Conservation (phyloP, 2,113 vertebrate genomes). For the Pyxicephalus adspersus region DNA sequence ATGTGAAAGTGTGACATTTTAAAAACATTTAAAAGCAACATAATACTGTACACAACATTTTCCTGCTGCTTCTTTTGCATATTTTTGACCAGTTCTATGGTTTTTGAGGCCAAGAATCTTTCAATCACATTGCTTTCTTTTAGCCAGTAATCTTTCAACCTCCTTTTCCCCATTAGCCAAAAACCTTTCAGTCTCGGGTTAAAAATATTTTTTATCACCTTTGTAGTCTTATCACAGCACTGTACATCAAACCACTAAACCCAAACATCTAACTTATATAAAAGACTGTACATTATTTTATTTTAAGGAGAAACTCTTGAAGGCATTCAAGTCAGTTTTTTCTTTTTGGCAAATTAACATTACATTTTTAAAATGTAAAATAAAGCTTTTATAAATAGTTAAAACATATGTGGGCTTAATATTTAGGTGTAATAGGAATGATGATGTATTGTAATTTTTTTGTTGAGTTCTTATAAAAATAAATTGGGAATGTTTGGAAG, state of each 20-base stretch:
- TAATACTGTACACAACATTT: constrained; percentile 10
- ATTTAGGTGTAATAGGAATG: too few species aligned
- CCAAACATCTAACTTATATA: not conserved
- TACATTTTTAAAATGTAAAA: not conserved
- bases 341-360: not conserved
- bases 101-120: constrained; percentile 18
- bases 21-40: not conserved
- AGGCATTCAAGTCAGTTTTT: not conserved
- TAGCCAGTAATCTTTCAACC: constrained; percentile 42
- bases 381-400: not conserved
- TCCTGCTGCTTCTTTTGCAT: constrained; percentile 27
- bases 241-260: not conserved
- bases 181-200: not conserved
- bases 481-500: too few species aligned
- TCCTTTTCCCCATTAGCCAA: constrained; percentile 15
- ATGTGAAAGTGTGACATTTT: not conserved
- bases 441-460: too few species aligned
- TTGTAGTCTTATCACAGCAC: not conserved
- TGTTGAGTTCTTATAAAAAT: too few species aligned
- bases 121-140: constrained; percentile 9
- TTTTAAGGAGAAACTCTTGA: not conserved
- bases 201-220: constrained; percentile 18
- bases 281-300: constrained; percentile 4
- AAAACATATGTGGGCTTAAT: too few species aligned
- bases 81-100: not conserved